A percentile compares a stretch with the other conserved stretches of the same genome.
Evolutionary conservation across 2,113 vertebrate genomes (phyloP).

Genomic region (Psettodes erumei): DNA sequence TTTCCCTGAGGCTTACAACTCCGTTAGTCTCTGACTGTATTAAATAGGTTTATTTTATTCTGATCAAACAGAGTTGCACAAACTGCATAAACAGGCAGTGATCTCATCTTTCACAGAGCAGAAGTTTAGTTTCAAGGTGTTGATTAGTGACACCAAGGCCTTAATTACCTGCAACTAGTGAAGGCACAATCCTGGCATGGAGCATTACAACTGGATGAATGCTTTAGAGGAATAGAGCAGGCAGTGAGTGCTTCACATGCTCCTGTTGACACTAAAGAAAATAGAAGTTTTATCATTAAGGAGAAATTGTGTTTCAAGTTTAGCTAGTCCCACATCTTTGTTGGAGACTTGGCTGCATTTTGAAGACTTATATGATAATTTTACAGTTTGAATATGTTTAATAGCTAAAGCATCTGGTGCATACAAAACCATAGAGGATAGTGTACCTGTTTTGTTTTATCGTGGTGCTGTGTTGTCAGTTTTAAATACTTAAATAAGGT

Average conservation of each 20-base stretch:
- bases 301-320: not conserved
- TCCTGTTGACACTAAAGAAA: not conserved
- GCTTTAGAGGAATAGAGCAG: not conserved
- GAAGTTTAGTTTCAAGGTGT: not conserved
- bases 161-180: not conserved
- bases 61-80: not conserved
- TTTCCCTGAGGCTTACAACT: no score
- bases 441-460: not conserved
- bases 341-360: not conserved
- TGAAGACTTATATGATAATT: not conserved
- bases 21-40: no score
- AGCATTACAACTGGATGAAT: not conserved
- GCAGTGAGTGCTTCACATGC: not conserved
- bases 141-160: not conserved
- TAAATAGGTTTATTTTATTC: not conserved
- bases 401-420: not conserved
- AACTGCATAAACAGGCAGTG: not conserved
- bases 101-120: not conserved
- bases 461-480: not conserved
- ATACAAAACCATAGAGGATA: not conserved
- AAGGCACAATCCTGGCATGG: not conserved
- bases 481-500: not conserved
- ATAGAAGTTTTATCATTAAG: not conserved
- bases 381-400: not conserved
- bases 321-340: not conserved